A percentile compares a stretch with the other conserved stretches of the same genome.
These are phyloP conservation scores for Oxycera nigricornis DNA, from an alignment of 2,888 invertebrate genomes.

Conservation along the genomic window DNA sequence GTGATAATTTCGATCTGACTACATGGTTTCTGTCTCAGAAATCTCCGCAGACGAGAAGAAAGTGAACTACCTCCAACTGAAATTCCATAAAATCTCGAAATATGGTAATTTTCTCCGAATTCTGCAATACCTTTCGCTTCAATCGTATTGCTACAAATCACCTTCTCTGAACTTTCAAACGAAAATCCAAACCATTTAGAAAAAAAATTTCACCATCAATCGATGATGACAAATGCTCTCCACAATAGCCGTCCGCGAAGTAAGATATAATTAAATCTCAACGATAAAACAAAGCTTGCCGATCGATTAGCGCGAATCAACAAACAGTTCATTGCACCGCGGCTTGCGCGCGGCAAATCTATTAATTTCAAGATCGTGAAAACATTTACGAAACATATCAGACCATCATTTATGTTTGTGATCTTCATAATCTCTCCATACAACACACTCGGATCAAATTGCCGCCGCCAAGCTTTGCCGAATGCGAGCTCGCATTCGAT, in stretches of 20 bases:
- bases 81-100: too few species aligned
- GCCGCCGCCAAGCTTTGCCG: too few species aligned
- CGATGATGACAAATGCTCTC: background rate
- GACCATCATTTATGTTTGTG: slow-evolving; percentile 20
- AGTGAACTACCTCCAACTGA: too few species aligned
- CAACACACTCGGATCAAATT: background rate
- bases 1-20: too few species aligned
- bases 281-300: background rate
- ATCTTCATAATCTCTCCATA: slow-evolving; percentile 3
- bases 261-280: background rate
- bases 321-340: slow-evolving; percentile 20
- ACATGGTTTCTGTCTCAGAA: too few species aligned
- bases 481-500: too few species aligned
- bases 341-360: background rate
- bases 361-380: slow-evolving; percentile 28
- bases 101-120: too few species aligned
- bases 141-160: background rate
- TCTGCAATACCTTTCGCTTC: background rate
- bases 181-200: background rate
- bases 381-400: slow-evolving; percentile 19
- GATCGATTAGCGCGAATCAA: background rate
- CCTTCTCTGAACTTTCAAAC: background rate
- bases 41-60: too few species aligned
- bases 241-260: too few species aligned
- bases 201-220: background rate